These are phyloP conservation scores for Schizotus pectinicornis DNA, from an alignment of 2,888 invertebrate genomes.

Conservation along the genomic window DNA sequence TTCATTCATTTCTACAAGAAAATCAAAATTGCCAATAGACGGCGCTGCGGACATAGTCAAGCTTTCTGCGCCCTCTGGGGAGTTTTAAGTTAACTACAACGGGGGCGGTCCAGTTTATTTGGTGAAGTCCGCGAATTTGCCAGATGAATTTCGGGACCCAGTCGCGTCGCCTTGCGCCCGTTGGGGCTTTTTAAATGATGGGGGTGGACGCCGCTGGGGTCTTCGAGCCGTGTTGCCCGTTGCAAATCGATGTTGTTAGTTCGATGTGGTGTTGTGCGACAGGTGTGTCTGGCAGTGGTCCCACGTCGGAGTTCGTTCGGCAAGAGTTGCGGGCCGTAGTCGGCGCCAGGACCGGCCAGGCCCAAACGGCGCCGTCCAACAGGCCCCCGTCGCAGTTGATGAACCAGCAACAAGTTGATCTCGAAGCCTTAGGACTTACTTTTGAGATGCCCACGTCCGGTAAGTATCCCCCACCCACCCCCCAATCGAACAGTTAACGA, in stretches of 20 bases:
- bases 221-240: background rate
- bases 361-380: conserved; percentile 50
- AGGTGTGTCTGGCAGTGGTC: conserved; percentile 67
- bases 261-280: conserved; percentile 26
- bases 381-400: conserved; percentile 46
- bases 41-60: too few species aligned
- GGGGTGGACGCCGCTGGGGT: conserved; percentile 15
- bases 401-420: conserved; percentile 61
- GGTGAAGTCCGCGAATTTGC: too few species aligned
- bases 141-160: too few species aligned
- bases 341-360: conserved; percentile 73
- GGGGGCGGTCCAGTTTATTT: too few species aligned
- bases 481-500: too few species aligned
- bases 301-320: conserved; percentile 84
- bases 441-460: conserved; percentile 72
- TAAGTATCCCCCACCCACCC: conserved; percentile 50
- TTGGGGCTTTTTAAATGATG: too few species aligned
- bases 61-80: too few species aligned
- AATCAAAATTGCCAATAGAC: too few species aligned
- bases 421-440: conserved; percentile 70
- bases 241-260: background rate
- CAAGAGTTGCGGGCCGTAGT: conserved; percentile 90
- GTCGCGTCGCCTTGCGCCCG: too few species aligned
- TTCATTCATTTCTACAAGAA: too few species aligned
- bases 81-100: too few species aligned